Evolutionary conservation across 2,888 invertebrate species (phyloP), one percentile per base, ranked within the genome.

Genomic region (Rotaria sp.): DNA sequence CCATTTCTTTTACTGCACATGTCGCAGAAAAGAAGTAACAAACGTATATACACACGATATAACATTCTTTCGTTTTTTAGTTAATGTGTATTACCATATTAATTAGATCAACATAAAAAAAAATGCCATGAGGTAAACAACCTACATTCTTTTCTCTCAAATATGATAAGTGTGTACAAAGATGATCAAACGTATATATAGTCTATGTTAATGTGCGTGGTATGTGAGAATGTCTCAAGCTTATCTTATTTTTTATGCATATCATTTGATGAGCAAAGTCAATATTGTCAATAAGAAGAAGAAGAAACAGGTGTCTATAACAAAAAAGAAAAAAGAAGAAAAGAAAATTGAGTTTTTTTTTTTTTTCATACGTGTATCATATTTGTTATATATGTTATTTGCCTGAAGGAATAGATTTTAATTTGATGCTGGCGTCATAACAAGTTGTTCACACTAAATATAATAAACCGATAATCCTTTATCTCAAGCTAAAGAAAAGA

Each of bases 101-200:
- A 67, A 67, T 67, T 67, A 67, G 67, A 67, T 67, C 67, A 67
- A 67, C 35, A 30, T 59, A 67, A 8, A 67, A 67, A 67, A 67
- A 67, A 67, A 67, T 67, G 67, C 67, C 67, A 67, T 67, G 67
- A 67, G 35, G 67, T 67, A 67, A 67, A 67, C 67, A 67, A 67
- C 67, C 38, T 67, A 67, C 67, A 67, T 67, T 67, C 67, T 67
- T 35, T 67, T 21, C 67, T 30, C 67, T 67, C 30, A 67, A 67
- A 67, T 67, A 67, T 67, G 67, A 67, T 67, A 67, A 67, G 67
- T 67, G 67, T 67, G 67, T 67, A 67, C 67, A 67, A 67, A 67
- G 67, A 67, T 67, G 67, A 67, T 67, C 67, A 67, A 67, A 67
- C 67, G 67, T 67, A 67, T 67, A 67, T 67, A 30, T 59, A 11